Percentiles rank a stretch among this genome's conserved stretches.
Evolutionary conservation across 2,888 invertebrate species (phyloP).

Genomic region (Eupithecia inturbata): DNA sequence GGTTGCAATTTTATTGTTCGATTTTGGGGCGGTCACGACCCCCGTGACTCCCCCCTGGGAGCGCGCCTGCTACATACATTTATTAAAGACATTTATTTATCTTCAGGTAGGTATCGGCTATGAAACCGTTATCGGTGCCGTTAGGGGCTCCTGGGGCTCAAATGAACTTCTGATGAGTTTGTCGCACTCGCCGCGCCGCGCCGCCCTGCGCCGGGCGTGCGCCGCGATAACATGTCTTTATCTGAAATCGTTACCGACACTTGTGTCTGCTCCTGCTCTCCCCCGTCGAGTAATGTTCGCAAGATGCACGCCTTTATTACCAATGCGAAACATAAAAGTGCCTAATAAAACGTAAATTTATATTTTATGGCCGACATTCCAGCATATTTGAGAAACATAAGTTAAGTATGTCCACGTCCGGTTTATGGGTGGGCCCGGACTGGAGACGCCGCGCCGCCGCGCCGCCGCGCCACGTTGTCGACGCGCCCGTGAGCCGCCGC

Average conservation of each 20-base stretch:
- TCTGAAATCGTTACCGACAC: slow-evolving; percentile 12
- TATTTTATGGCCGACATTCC: slow-evolving; percentile 23
- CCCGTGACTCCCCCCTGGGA: too few relatives aligned
- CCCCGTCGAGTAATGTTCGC: neutral
- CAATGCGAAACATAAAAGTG: slow-evolving; percentile 9
- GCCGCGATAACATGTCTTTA: slow-evolving; percentile 18
- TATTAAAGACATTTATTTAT: neutral
- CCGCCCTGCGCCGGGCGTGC: slow-evolving; percentile 6
- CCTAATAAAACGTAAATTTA: slow-evolving; percentile 25
- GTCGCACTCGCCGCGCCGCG: slow-evolving; percentile 22
- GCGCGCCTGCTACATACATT: neutral
- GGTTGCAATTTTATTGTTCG: too few relatives aligned
- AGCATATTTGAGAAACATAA: slow-evolving; percentile 13
- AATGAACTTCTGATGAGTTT: slow-evolving; percentile 44
- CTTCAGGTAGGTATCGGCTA: slow-evolving; percentile 28
- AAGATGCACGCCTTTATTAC: slow-evolving; percentile 4
- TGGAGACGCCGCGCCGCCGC: neutral
- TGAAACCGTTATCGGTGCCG: slow-evolving; percentile 41
- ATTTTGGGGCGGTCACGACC: too few relatives aligned
- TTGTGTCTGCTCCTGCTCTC: neutral
- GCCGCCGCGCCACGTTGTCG: neutral
- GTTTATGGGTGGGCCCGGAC: neutral
- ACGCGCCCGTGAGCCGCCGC: neutral
- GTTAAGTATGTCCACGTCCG: neutral
- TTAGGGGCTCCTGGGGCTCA: slow-evolving; percentile 13